phyloP scores from a whole-genome alignment of 2,113 vertebrate species.

The Bettongia penicillata region DNA sequence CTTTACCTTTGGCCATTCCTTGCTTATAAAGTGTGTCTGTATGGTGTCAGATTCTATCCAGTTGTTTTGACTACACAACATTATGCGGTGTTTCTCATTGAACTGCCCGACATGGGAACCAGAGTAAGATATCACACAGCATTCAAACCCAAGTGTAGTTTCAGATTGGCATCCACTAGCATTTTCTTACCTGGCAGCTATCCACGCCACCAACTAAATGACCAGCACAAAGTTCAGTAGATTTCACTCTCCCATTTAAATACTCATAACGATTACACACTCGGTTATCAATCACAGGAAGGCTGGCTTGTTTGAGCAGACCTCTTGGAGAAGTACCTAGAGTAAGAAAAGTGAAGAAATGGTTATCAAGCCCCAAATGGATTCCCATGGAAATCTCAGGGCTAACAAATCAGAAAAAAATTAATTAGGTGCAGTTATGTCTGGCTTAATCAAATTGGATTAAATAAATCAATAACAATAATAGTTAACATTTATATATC shows the following conservation, averaged over 20 bases:
- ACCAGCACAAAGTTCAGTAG: conserved; percentile 93
- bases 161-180: not conserved
- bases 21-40: not conserved
- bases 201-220: conserved; percentile 91
- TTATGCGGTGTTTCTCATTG: not conserved
- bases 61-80: not conserved
- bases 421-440: fast-evolving
- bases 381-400: not conserved
- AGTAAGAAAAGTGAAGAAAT: not conserved
- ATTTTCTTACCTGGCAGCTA: conserved; percentile 92
- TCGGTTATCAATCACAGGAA: conserved; percentile 96
- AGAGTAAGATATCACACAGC: not conserved
- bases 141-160: not conserved
- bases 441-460: not conserved
- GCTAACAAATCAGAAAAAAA: not conserved
- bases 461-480: not conserved
- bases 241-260: conserved; percentile 86
- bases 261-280: conserved; percentile 91
- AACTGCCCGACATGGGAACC: not conserved
- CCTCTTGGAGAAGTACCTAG: conserved; percentile 88
- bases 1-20: not conserved
- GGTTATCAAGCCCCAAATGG: not conserved
- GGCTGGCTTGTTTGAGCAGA: conserved; percentile 92
- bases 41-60: not conserved
- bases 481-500: not conserved